Base-by-base conservation (phyloP, 2,113 vertebrate genomes). In the Colossoma macropomum region DNA sequence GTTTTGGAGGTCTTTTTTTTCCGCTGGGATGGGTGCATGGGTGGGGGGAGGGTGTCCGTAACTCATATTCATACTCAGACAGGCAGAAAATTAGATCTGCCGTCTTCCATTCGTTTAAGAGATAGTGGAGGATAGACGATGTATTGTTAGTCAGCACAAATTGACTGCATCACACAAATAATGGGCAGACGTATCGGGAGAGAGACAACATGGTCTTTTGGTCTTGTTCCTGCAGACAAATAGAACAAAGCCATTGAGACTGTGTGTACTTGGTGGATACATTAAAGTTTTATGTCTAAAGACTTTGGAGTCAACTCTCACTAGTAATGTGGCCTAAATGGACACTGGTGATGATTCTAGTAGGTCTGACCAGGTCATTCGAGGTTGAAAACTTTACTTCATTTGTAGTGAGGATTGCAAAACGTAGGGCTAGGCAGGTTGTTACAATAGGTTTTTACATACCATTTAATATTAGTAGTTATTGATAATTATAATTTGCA, bases 21-120 rank as follows among this genome's bases (percentile, higher is more conserved):
- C n/a, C 50, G 60, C 32, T 30, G 59, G 25, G 41, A 30, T 66
- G 59, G 60, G 69, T 52, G 70, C 77, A 52, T 28, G 81, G 60
- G 16, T 30, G 41, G 50, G 19, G 45, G 68, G 62, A 66, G 19
- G 71, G 56, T 11, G 65, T 71, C 21, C 83, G 90, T 91, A 93
- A 93, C 91, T 93, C 91, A 92, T 89, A 88, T 91, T 91, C 75
- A 82, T 87, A 93, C 91, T 91, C 93, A 93, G 93, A 95, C 93
- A 93, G 89, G 93, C 93, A 95, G 93, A 94, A 94, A 94, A 95
- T 94, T 92, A 92, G 90, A 91, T 86, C 79, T 89, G 82, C 89
- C 82, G 85, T 86, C 86, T 85, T 91, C 86, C 87, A 89, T 92
- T 89, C 90, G 84, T 90, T 92, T 90, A 88, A 89, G 83, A 91